Evolutionary conservation across 2,797 vertebrate species (phyloP), one percentile per base, ranked within the genome.

Genomic region (Vespertilio murinus): DNA sequence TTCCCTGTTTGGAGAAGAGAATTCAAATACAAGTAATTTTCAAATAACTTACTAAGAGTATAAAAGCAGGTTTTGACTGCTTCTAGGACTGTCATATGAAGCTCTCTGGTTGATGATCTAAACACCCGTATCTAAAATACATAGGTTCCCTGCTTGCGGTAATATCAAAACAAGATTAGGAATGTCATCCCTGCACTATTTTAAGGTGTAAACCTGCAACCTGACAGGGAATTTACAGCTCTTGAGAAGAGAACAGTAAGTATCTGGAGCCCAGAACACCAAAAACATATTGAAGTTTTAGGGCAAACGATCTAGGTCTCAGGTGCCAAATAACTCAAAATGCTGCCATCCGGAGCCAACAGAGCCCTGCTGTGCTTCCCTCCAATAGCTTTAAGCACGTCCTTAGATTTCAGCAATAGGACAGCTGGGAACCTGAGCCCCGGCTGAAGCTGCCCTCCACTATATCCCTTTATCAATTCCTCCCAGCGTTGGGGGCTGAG

Each of bases 191-290:
- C 0, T 1, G 3, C 23, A 73, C n/a, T 61, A 74, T 59, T 92
- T 73, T 70, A 93, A 86, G 82, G 81, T 33, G n/a, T 78, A 69
- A 82, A 64, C 42, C 23, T 61, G 65, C 22, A 38, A 69, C 9
- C 59, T 82, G 86, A 91, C 5, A 74, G 38, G 25, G 45, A 38
- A n/a, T 33, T 25, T 83, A 38, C 17, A 65, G 49, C 28, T 77
- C 73, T 90, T 91, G 65, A 88, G 71, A 83, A 91, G 88, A 85
- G 17, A 89, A 56, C 10, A 80, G 12, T 17, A 93, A 94, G 47
- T 65, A 38, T 33, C 45, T 25, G 13, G 33, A 93, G 45, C 12
- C 20, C 71, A 91, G 74, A 89, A 82, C 38, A 77, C 35, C 35
- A 83, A 79, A 86, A 35, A 73, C 42, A 49, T 54, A 47, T 4